phyloP scores from a whole-genome alignment of 2,113 vertebrate species.

The Ciconia maguari region DNA sequence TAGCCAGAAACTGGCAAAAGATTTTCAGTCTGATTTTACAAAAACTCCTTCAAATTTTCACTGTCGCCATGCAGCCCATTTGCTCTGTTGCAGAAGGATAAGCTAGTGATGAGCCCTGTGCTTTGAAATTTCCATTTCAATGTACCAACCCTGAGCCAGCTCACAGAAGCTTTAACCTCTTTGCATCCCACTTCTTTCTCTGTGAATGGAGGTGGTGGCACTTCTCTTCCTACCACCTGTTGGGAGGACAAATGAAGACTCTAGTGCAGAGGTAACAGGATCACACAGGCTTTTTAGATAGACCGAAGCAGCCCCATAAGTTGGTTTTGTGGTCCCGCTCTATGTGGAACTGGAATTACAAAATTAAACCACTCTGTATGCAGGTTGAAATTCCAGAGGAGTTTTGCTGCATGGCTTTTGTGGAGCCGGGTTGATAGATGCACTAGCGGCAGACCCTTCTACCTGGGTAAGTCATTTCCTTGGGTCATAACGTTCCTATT shows the following conservation, averaged over 20 bases:
- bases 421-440: neutral
- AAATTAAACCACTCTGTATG: neutral
- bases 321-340: neutral
- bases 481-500: slow-evolving; percentile 8
- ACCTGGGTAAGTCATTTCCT: neutral
- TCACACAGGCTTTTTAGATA: neutral
- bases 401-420: neutral
- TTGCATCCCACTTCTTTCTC: neutral
- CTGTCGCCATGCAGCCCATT: fast-evolving
- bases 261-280: neutral
- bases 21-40: neutral
- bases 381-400: neutral
- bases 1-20: neutral
- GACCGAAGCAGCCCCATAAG: fast-evolving
- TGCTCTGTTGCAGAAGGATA: neutral
- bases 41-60: neutral
- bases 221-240: neutral
- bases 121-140: neutral
- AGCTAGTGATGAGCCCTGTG: neutral
- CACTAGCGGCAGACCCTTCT: neutral
- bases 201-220: neutral
- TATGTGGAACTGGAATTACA: neutral
- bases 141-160: neutral
- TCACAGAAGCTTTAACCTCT: neutral
- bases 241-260: neutral